Base-by-base conservation (phyloP, 2,888 invertebrate genomes). In the Drosophila fulvimacula region DNA sequence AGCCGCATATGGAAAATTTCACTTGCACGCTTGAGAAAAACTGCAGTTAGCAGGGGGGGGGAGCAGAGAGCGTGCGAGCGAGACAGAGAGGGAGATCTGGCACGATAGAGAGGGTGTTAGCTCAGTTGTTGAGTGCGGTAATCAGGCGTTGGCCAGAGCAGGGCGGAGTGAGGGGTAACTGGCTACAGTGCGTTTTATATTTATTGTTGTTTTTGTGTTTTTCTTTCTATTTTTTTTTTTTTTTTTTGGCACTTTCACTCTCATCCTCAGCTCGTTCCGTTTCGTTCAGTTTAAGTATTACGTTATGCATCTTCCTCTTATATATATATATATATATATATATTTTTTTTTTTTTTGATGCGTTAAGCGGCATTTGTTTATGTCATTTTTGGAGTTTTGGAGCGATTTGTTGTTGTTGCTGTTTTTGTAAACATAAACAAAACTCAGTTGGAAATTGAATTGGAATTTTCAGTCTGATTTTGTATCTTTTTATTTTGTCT, bases 11-110 rank as follows among this genome's bases (percentile, higher is more conserved):
- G 84, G 84, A 76, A 88, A 88, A 88, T 85, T 85, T 85, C 89
- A 85, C 88, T 84, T 86, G 83, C 89, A 84, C 88, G 88, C 83
- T 73, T 88, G 77, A 78, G 58, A 74, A 82, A 88, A 88, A 85
- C 69, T 85, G 81, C 86, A 88, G 64, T 62, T 48, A 60, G 36
- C 17, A 19, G 56, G 44, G 13, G 27, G 19, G 24, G 32, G 9
- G 9, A 15, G 7, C 3, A 9, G 10, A 32, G 41, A 38, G 36
- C 7, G 15, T 4, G 30, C 13, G 19, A 21, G 21, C 0, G 34
- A 13, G 32, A 19, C 17, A 19, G 3, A 19, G 21, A 21, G 34
- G 3, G 15, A 17, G 39, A 10, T 5, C 15, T n/a, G 11, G 30
- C 5, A 24, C 21, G 21, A 51, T 19, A 19, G 19, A 51, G 34